Evolutionary conservation across 2,888 invertebrate genomes (phyloP).

Genomic region (Dryobotodes eremita): DNA sequence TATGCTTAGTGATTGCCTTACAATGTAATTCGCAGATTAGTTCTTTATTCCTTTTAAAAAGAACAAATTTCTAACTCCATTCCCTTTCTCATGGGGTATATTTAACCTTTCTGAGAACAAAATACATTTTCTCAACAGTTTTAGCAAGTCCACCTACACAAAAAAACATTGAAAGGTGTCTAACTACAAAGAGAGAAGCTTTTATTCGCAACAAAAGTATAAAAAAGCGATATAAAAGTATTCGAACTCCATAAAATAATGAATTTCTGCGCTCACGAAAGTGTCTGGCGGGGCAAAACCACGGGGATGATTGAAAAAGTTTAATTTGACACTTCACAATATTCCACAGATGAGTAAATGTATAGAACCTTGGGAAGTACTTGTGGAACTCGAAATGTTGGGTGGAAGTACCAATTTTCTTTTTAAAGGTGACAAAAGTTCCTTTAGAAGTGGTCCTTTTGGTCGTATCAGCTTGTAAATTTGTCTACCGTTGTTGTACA

Average conservation of each 20-base stretch:
- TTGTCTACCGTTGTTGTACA: slow-evolving; percentile 5
- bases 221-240: slow-evolving; percentile 65
- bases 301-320: slow-evolving; percentile 82
- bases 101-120: slow-evolving; percentile 4
- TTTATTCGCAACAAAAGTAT: slow-evolving; percentile 61
- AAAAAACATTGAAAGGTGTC: slow-evolving; percentile 38
- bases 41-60: background rate
- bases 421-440: slow-evolving; percentile 36
- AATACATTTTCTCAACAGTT: slow-evolving; percentile 4
- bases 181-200: slow-evolving; percentile 53
- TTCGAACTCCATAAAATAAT: slow-evolving; percentile 68
- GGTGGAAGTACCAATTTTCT: slow-evolving; percentile 48
- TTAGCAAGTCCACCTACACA: slow-evolving; percentile 9
- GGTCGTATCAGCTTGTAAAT: slow-evolving; percentile 10
- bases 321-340: slow-evolving; percentile 78
- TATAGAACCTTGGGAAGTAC: slow-evolving; percentile 48
- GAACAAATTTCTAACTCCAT: background rate
- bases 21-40: background rate
- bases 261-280: slow-evolving; percentile 64
- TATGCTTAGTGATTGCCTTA: background rate
- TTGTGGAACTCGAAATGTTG: slow-evolving; percentile 53
- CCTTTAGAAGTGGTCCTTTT: slow-evolving; percentile 6
- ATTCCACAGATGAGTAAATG: slow-evolving; percentile 53
- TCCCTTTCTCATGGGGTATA: background rate
- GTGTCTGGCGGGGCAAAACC: slow-evolving; percentile 65